Percentiles rank a stretch among this genome's conserved stretches.
These are phyloP conservation scores for Hesperia comma DNA, from an alignment of 2,888 invertebrate species.

Conservation along the genomic window DNA sequence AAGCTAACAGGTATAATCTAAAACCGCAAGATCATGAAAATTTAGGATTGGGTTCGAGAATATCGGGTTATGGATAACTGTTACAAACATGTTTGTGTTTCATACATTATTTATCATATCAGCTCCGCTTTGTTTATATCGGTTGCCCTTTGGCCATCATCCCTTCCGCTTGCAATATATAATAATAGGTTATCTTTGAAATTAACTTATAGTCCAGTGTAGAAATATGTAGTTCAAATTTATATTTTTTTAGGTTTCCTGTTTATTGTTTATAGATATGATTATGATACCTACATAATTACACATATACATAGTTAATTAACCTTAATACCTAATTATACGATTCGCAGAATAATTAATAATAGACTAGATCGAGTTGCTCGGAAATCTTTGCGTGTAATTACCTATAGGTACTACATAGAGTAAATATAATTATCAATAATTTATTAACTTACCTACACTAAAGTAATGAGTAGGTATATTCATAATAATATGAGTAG, in stretches of 20 bases:
- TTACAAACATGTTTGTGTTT: conserved; percentile 70
- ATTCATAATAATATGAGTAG: too few species aligned
- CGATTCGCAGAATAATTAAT: too few species aligned
- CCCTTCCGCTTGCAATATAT: conserved; percentile 41
- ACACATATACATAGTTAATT: too few species aligned
- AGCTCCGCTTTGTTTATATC: conserved; percentile 73
- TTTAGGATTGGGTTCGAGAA: conserved; percentile 60
- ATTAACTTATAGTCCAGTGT: conserved; percentile 1
- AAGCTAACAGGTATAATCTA: conserved; percentile 45
- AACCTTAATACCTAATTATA: too few species aligned
- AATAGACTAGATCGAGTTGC: too few species aligned
- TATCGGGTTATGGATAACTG: conserved; percentile 71
- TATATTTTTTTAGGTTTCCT: neutral
- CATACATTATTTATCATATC: conserved; percentile 80
- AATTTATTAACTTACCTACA: too few species aligned
- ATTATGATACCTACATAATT: too few species aligned
- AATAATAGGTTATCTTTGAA: conserved; percentile 21
- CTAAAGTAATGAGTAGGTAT: too few species aligned
- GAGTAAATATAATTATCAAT: too few species aligned
- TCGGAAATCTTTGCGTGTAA: too few species aligned
- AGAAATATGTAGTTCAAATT: neutral
- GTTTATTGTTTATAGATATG: too few species aligned
- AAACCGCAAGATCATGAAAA: conserved; percentile 82
- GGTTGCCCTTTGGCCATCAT: conserved; percentile 69
- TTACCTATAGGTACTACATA: too few species aligned